Evolutionary conservation across 1,140 invertebrate genomes (phyloP), one percentile per base, ranked within the genome.

Genomic region (Mamestra configurata): DNA sequence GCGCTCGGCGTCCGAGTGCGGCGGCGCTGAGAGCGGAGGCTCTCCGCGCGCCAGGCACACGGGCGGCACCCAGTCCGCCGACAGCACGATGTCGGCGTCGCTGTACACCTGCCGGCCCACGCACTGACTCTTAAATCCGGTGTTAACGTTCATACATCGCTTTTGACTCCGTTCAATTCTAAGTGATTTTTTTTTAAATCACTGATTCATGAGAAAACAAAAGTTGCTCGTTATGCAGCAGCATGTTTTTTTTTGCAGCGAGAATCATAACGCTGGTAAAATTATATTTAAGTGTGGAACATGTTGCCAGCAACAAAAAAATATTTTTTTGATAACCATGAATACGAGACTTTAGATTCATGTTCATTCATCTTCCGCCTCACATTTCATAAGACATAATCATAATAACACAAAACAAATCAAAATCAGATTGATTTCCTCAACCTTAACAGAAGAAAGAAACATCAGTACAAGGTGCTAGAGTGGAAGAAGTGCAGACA

Each of bases 71-170:
- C 97, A 98, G 79, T 98, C 97, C 55, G 97, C 97, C 20, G 97
- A 97, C 82, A 98, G 95, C 53, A 98, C 97, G 86, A 98, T 98
- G 91, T 98, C 97, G 57, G 97, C 97, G 92, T 98, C 98, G 80
- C 97, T 98, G 92, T 98, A 98, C 79, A 96, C 96, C 89, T 96
- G 27, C 20, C 20, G 13, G 24, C 11, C 0, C 27, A 31, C 0
- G 1, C 27, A n/a, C 4, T 37, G 13, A 3, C 10, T 55, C 20
- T 55, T 55, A 55, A 10, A 55, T 24, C 20, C 51, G 6, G 22
- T 22, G 51, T 53, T 22, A 13, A 2, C 1, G 11, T 15, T 15
- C 1, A 31, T 5, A 31, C 27, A 31, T 31, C 27, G 27, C 27
- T n/a, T n/a, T n/a, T n/a, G n/a, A n/a, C n/a, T n/a, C n/a, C n/a